Evolutionary conservation across 2,113 vertebrate species (phyloP), one percentile per base, ranked within the genome.

Genomic region (Ascaphus truei): DNA sequence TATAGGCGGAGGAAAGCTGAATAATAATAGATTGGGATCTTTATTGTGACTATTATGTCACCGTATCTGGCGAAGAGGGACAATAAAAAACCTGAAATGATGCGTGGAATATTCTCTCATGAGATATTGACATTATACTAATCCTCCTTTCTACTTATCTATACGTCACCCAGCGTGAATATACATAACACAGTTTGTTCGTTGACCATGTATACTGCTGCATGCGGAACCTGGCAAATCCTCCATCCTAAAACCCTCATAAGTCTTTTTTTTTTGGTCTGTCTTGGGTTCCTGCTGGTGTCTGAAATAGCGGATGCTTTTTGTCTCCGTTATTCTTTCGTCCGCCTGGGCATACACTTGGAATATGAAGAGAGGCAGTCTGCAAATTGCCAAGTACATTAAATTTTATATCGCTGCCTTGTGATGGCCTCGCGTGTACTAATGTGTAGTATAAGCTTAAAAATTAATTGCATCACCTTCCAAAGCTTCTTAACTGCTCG

Each of bases 391-490:
- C 74, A 1, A 74, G 79, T 6, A 0, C 72, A n/a, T 66, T 37
- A 51, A 62, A 57, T 65, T 71, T 66, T 47, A 63, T n/a, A 74
- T 22, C 13, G 1, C 20, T 1, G 0, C 65, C 77, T 52, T 8
- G 3, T 78, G 77, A 73, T 1, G 73, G 76, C 75, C 72, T 15
- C 16, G 67, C 2, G 0, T 1, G 23, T 18, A 45, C 1, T 51
- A 71, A 75, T 20, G 57, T 41, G 72, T 1, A 30, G 75, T 36
- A 73, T 37, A 65, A 80, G 72, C 75, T 10, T 1, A 18, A 61
- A 71, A 74, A 73, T 78, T 60, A 79, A 81, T 76, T 53, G 75
- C 5, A 1, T 2, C 20, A 4, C 77, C 77, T 79, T 57, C 13
- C 1, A 3, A 51, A 60, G 79, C 15, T n/a, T 10, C 73, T 75